These are phyloP conservation scores for Sinocyclocheilus anophthalmus DNA, from an alignment of 2,113 vertebrate genomes.

Conservation along the genomic window DNA sequence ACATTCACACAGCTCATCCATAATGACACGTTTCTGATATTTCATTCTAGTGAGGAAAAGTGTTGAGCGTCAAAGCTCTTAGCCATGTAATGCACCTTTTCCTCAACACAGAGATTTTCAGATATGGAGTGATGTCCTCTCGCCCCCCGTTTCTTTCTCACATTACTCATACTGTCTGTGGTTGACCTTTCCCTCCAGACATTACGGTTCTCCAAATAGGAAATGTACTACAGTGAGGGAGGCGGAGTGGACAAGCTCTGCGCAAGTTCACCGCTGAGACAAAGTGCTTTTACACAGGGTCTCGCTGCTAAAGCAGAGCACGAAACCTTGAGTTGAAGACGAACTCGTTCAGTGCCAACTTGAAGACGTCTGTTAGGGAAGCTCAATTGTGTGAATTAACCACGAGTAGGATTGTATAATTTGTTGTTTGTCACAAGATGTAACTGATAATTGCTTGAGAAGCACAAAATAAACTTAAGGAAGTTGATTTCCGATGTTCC, in stretches of 20 bases:
- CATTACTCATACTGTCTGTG: constrained; percentile 34
- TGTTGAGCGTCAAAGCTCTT: constrained; percentile 11
- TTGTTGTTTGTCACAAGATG: not conserved
- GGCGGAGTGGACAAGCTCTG: constrained; percentile 5
- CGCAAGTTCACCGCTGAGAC: constrained; percentile 13
- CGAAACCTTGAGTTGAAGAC: not conserved
- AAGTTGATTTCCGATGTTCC: not conserved
- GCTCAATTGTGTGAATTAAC: not conserved
- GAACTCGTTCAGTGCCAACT: not conserved
- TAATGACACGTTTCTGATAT: not conserved
- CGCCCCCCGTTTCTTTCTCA: constrained; percentile 2
- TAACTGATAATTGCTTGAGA: constrained; percentile 30
- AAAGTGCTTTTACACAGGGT: not conserved
- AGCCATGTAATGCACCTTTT: constrained; percentile 11
- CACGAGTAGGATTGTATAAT: not conserved
- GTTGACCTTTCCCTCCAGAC: constrained; percentile 47
- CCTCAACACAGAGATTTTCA: constrained; percentile 24
- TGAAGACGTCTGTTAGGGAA: not conserved
- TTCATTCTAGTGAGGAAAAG: not conserved
- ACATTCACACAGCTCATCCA: not conserved
- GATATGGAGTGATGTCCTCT: constrained; percentile 29
- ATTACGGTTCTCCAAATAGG: constrained; percentile 19
- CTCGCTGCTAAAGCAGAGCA: not conserved
- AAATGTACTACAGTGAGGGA: constrained; percentile 11
- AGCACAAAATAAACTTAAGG: constrained; percentile 9